These are phyloP conservation scores for Ormyrus thymus DNA, from an alignment of 2,888 invertebrate species.

Conservation along the genomic window DNA sequence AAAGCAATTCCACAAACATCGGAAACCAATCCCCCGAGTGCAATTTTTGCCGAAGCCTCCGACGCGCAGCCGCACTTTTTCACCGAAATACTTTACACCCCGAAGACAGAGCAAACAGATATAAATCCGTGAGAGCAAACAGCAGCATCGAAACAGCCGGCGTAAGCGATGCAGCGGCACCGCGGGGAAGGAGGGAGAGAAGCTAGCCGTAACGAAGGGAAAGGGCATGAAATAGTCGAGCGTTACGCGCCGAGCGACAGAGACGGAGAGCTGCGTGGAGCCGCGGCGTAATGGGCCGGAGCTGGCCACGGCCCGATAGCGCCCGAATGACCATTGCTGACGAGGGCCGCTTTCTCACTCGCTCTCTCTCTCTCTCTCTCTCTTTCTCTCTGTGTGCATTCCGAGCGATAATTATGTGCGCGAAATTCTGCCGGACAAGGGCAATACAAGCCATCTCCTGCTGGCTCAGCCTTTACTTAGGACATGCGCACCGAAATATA, in stretches of 20 bases:
- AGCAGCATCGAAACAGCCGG: not conserved
- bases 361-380: slow-evolving; percentile 12
- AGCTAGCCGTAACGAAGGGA: slow-evolving; percentile 21
- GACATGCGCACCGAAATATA: slow-evolving; percentile 57
- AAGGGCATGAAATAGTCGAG: slow-evolving; percentile 38
- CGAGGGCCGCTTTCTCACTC: slow-evolving; percentile 53
- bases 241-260: slow-evolving; percentile 8
- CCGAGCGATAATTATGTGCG: slow-evolving; percentile 66
- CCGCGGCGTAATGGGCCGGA: slow-evolving; percentile 50
- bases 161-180: not conserved
- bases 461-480: slow-evolving; percentile 75
- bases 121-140: slow-evolving; percentile 3
- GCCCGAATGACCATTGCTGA: slow-evolving; percentile 73
- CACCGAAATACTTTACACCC: too few relatives aligned
- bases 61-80: too few relatives aligned
- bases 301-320: slow-evolving; percentile 68
- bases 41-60: too few relatives aligned
- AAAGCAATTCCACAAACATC: too few relatives aligned
- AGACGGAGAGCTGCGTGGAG: too few relatives aligned
- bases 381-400: slow-evolving; percentile 54
- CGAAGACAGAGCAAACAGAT: not conserved
- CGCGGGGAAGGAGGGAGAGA: not conserved
- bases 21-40: too few relatives aligned
- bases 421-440: slow-evolving; percentile 49
- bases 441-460: slow-evolving; percentile 50